A percentile compares a stretch with the other conserved stretches of the same genome.
phyloP scores from a whole-genome alignment of 2,888 invertebrate genomes.

The Epiblema foenella region DNA sequence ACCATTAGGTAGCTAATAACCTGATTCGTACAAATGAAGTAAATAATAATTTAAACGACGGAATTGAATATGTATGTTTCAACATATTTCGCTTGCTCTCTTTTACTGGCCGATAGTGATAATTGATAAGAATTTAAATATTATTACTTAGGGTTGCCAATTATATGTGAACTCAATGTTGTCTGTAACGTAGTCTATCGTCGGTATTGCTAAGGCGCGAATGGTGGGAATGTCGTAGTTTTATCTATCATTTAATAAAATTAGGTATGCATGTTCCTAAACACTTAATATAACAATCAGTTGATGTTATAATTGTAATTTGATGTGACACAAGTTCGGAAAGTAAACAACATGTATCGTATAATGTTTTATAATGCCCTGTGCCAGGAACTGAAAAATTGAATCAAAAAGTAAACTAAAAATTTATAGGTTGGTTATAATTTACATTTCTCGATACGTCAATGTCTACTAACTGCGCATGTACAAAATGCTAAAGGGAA shows the following conservation, averaged over 20 bases:
- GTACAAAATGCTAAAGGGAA: too few species aligned
- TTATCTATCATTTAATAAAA: background rate
- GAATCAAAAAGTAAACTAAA: too few species aligned
- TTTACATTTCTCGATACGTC: too few species aligned
- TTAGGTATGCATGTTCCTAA: too few species aligned
- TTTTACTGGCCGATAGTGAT: conserved; percentile 29
- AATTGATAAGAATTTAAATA: conserved; percentile 15
- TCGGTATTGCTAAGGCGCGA: background rate
- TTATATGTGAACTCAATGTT: background rate
- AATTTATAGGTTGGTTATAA: too few species aligned
- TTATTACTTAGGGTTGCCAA: background rate
- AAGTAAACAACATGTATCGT: too few species aligned
- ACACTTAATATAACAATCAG: background rate
- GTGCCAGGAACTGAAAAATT: too few species aligned
- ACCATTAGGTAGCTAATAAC: background rate
- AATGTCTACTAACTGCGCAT: too few species aligned
- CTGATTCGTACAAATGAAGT: background rate
- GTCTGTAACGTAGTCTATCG: background rate
- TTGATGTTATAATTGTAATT: background rate
- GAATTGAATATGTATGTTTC: conserved; percentile 2
- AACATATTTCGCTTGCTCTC: background rate
- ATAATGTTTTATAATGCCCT: too few species aligned
- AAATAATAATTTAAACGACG: conserved; percentile 7
- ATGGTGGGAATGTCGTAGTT: background rate
- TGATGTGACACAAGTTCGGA: too few species aligned